Evolutionary conservation across 2,888 invertebrate species (phyloP).

Genomic region (Sesia bembeciformis): DNA sequence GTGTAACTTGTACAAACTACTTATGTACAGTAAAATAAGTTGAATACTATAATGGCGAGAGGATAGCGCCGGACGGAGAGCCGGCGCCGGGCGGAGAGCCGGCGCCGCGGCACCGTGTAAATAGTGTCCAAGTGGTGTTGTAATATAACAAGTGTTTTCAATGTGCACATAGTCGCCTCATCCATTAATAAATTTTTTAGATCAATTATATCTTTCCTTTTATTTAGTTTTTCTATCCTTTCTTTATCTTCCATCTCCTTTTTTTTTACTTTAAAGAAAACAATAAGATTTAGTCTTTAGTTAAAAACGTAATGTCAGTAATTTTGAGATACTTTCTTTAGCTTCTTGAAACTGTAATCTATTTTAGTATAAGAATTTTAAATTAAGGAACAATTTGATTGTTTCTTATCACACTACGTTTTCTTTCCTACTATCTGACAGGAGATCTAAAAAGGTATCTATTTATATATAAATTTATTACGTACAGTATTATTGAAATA

Average conservation of each 20-base stretch:
- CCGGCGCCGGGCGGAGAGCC: slow-evolving; percentile 8
- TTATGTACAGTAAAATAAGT: slow-evolving; percentile 58
- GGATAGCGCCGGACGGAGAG: slow-evolving; percentile 6
- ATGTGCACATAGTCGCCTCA: slow-evolving; percentile 75
- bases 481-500: too few relatives aligned
- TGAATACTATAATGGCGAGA: slow-evolving; percentile 19
- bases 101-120: slow-evolving; percentile 36
- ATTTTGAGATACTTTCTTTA: too few relatives aligned
- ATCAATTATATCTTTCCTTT: slow-evolving; percentile 52
- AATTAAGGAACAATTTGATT: too few relatives aligned
- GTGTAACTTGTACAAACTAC: slow-evolving; percentile 68
- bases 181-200: slow-evolving; percentile 74
- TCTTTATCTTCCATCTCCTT: slow-evolving; percentile 18
- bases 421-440: too few relatives aligned
- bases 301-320: too few relatives aligned
- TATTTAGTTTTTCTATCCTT: slow-evolving; percentile 18
- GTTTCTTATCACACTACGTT: too few relatives aligned
- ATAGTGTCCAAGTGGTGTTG: slow-evolving; percentile 66
- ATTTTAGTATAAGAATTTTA: too few relatives aligned
- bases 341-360: too few relatives aligned
- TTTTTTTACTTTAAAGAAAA: slow-evolving; percentile 6
- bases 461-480: too few relatives aligned
- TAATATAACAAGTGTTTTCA: slow-evolving; percentile 70
- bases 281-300: too few relatives aligned
- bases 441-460: too few relatives aligned